phyloP scores from a whole-genome alignment of 1,140 invertebrate genomes.

The Plectrocnemia conspersa region DNA sequence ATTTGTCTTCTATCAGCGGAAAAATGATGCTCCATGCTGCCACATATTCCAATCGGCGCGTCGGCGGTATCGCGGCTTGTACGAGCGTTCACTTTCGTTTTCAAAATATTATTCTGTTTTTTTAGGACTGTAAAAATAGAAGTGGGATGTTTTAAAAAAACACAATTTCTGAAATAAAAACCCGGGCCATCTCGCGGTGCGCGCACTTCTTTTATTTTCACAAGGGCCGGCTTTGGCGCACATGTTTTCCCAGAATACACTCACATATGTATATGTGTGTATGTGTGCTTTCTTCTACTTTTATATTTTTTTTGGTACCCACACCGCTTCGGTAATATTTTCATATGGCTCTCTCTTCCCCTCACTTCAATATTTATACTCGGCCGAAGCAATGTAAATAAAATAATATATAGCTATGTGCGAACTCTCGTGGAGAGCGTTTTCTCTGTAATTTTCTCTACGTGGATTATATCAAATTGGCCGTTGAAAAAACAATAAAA shows the following conservation, averaged over 20 bases:
- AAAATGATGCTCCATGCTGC: conserved; percentile 3
- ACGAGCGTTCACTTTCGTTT: conserved; percentile 32
- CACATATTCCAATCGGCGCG: background rate
- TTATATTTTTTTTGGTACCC: conserved; percentile 28
- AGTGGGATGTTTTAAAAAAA: conserved; percentile 33
- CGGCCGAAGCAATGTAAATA: conserved; percentile 10
- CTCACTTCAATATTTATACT: conserved; percentile 10
- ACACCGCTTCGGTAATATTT: conserved; percentile 32
- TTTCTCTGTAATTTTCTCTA: too few species aligned
- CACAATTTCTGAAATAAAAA: conserved; percentile 35
- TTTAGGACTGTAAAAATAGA: conserved; percentile 35
- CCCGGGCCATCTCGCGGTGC: conserved; percentile 14
- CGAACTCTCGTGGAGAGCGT: too few species aligned
- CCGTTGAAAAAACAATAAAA: too few species aligned
- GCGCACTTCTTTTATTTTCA: conserved; percentile 30
- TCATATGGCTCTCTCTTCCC: conserved; percentile 19
- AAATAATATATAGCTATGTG: too few species aligned
- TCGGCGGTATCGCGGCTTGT: conserved; percentile 6
- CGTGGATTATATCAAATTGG: too few species aligned
- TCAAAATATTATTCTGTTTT: conserved; percentile 36
- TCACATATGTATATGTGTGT: too few species aligned
- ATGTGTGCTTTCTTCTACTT: background rate
- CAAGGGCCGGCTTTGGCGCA: conserved; percentile 30
- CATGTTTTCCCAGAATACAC: conserved; percentile 31
- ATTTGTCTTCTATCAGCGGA: too few species aligned